Base-by-base conservation (phyloP, 2,888 invertebrate species). In the Scaptomyza parva region DNA sequence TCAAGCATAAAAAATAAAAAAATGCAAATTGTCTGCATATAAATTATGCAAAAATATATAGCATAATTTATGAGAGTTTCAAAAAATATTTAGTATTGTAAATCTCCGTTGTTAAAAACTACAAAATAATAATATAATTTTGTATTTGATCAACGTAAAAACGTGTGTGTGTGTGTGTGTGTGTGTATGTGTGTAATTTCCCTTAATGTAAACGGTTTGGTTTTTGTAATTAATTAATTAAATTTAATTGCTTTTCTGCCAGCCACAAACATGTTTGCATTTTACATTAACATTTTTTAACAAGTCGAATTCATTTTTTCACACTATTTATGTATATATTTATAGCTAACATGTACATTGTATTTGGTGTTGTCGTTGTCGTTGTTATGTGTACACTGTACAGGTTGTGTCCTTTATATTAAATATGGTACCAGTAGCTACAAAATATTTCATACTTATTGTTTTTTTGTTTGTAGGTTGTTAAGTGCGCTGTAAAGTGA, bases 221-320 rank as follows among this genome's bases (percentile, higher is more conserved):
- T 41, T 60, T 60, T 67, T 67, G 50, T 50, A 63, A 75, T 75
- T 64, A 64, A 76, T 76, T 47, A 59, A 70, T 70, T 54, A 54
- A 58, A 52, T 58, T 40, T 44, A 61, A 61, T 70, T 65, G 50
- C 60, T 73, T 65, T 61, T 45, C 11, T 64, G 58, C 45, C 55
- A 48, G 75, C 76, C 70, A 66, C 78, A 66, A 63, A 78, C 66
- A 63, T 78, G 70, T 78, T 66, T 70, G 70, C 58, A 66, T 76
- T 77, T 73, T 58, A 63, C 67, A 63, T 60, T 40, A 63, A 63
- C 67, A 54, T 53, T 67, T 71, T 71, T 61, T 59, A 73, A 70
- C 76, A 57, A 53, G 33, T 43, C 43, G 39, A 48, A 45, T 43
- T 28, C 24, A 11, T 37, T 30, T 40, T 61, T 33, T 48, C 14